Evolutionary conservation across 1,140 invertebrate genomes (phyloP).

Genomic region (Sitobion miscanthi): DNA sequence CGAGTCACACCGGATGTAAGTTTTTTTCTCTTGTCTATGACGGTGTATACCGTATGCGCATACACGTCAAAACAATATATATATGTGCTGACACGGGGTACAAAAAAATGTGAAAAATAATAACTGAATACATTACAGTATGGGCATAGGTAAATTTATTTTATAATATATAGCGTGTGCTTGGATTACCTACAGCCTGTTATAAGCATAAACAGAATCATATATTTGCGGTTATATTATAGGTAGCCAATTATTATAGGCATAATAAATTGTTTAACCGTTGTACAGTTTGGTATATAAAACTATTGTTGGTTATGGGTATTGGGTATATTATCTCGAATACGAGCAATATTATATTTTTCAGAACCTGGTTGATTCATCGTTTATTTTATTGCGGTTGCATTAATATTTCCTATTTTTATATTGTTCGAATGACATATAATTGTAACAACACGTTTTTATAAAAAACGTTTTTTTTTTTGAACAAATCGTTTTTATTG

Average conservation of each 20-base stretch:
- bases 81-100: neutral
- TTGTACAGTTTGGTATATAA: neutral
- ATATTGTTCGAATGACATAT: no score
- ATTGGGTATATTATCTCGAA: neutral
- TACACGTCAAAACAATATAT: slow-evolving; percentile 16
- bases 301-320: neutral
- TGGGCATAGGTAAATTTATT: no score
- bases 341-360: neutral
- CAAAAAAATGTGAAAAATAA: neutral
- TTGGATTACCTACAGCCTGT: no score
- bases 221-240: neutral
- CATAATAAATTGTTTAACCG: neutral
- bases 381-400: neutral
- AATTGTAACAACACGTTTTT: no score
- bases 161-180: neutral
- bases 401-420: neutral
- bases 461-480: neutral
- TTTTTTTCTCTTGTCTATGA: neutral
- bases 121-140: neutral
- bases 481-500: neutral
- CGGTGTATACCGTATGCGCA: slow-evolving; percentile 23
- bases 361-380: neutral
- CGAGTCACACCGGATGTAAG: neutral
- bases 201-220: no score
- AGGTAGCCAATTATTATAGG: no score